These are phyloP conservation scores for Poecilia wingei DNA, from an alignment of 2,797 vertebrate species.

Conservation along the genomic window DNA sequence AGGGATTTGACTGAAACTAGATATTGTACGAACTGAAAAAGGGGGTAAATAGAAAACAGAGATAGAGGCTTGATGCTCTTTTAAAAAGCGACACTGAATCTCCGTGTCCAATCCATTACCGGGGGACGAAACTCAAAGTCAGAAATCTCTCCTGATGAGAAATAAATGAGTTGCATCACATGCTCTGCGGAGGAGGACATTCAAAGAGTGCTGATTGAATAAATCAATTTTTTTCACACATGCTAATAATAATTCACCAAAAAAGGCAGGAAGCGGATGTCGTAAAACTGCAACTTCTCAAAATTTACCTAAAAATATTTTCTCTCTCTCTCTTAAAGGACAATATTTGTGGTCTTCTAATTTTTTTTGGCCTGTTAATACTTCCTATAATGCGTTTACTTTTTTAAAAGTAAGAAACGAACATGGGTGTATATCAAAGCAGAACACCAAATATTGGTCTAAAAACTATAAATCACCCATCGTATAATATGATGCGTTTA, in stretches of 20 bases:
- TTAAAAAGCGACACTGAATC: slow-evolving; percentile 87
- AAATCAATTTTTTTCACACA: background rate
- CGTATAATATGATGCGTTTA: background rate
- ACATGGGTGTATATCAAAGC: background rate
- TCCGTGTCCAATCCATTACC: slow-evolving; percentile 95
- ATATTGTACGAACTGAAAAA: slow-evolving; percentile 69
- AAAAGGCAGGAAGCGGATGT: background rate
- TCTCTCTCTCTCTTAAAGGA: background rate
- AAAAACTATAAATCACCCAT: background rate
- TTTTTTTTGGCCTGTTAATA: background rate
- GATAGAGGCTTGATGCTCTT: slow-evolving; percentile 54
- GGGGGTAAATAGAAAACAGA: slow-evolving; percentile 74
- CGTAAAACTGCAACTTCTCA: background rate
- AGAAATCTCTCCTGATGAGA: slow-evolving; percentile 89
- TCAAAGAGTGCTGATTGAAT: slow-evolving; percentile 50
- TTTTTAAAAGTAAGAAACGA: background rate
- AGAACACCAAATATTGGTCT: background rate
- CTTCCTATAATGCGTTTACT: background rate
- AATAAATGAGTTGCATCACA: slow-evolving; percentile 89
- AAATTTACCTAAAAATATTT: background rate
- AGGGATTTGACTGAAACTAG: slow-evolving; percentile 78
- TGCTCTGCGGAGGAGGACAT: slow-evolving; percentile 81
- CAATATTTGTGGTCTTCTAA: background rate
- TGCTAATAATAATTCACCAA: background rate
- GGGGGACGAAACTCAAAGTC: slow-evolving; percentile 77